Evolutionary conservation across 2,113 vertebrate species (phyloP).

Genomic region (Protobothrops mucrosquamatus): DNA sequence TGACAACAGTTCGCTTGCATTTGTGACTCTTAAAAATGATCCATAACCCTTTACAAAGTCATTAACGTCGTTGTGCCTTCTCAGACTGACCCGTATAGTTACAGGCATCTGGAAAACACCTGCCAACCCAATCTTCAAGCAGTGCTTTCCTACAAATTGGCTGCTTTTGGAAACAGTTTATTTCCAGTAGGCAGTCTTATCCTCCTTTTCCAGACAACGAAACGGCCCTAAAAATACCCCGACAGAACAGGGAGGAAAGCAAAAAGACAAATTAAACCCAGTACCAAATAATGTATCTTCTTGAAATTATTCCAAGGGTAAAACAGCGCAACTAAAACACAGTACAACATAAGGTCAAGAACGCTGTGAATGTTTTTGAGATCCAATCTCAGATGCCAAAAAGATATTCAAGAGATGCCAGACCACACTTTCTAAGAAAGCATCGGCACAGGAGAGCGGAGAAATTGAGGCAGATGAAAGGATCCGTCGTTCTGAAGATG

Average conservation of each 20-base stretch:
- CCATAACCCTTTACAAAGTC: neutral
- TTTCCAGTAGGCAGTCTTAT: neutral
- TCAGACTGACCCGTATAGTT: neutral
- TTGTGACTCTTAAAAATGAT: neutral
- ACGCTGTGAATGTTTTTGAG: neutral
- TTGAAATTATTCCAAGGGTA: neutral
- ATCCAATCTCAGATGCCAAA: neutral
- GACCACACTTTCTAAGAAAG: neutral
- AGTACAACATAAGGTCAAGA: neutral
- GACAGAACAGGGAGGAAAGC: neutral
- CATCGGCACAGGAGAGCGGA: neutral
- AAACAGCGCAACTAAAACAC: neutral
- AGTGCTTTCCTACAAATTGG: neutral
- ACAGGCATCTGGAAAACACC: neutral
- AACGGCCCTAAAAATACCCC: neutral
- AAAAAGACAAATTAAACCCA: neutral
- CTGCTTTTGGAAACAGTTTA: neutral
- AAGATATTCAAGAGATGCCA: neutral
- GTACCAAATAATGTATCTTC: neutral
- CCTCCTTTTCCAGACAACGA: neutral
- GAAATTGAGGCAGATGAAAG: neutral
- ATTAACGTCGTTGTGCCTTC: neutral
- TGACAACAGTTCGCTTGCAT: neutral
- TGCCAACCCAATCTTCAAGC: neutral
- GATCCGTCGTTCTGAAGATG: neutral